Base-by-base conservation (phyloP, 2,888 invertebrate genomes). In the Sinohyriopsis cumingii region DNA sequence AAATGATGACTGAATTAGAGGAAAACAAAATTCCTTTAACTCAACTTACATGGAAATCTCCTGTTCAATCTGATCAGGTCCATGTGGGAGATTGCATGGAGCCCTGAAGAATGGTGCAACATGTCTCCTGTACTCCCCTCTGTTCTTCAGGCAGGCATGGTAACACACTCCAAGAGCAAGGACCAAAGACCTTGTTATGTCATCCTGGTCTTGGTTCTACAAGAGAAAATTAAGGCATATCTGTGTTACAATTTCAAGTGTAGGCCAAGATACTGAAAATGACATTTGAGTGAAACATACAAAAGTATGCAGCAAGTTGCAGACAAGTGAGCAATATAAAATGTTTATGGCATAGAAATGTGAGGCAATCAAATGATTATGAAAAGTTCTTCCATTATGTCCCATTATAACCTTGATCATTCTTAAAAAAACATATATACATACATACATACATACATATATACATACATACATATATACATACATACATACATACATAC, bases 101-200 rank as follows among this genome's bases (percentile, higher is more conserved):
- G 56, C 70, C 24, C 63, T 63, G 73, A 87, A 86, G 33, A 67
- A 59, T 9, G 19, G 19, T 12, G 76, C 77, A 25, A 87, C 78
- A 62, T 76, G 66, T 9, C 73, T 62, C 24, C 84, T 74, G 75
- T 84, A 87, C 55, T 80, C 76, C 0, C 71, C 76, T 60, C 86
- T 75, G 45, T 77, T 82, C 55, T 80, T 82, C 65, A 84, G 72
- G 66, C 83, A 82, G 22, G 84, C 82, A 67, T 86, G 83, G 76
- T 88, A 88, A 69, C 88, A 88, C 19, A 86, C 83, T 20, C 81
- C 86, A 5, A 88, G 78, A 45, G 87, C 84, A 28, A 88, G 78
- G 1, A 88, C 76, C 59, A 88, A 70, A 6, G 86, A 78, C 53
- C 83, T 67, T 9, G 83, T 83, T 28, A 83, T 45, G 61, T 82